A percentile compares a stretch with the other conserved stretches of the same genome.
These are phyloP conservation scores for Epinotia bilunana DNA, from an alignment of 2,888 invertebrate species.

Conservation along the genomic window DNA sequence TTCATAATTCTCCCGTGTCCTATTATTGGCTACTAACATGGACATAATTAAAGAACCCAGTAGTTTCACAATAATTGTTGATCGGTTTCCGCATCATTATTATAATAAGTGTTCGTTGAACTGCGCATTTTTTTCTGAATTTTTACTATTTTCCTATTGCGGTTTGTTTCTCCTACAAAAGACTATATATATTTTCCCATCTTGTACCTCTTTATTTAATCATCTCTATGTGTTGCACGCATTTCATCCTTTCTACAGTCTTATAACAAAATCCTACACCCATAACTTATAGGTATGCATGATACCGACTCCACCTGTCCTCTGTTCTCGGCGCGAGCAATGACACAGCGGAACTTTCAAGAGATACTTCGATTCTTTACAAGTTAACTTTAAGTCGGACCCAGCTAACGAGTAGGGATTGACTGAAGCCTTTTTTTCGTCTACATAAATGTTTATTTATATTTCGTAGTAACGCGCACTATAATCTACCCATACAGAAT, in stretches of 20 bases:
- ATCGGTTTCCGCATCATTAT: neutral
- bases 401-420: constrained; percentile 79
- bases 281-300: constrained; percentile 1
- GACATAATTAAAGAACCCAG: neutral
- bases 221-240: neutral
- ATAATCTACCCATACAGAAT: constrained; percentile 20
- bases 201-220: neutral
- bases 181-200: neutral
- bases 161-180: neutral
- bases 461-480: constrained; percentile 44
- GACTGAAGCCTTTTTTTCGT: constrained; percentile 69
- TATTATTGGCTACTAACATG: neutral
- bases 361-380: constrained; percentile 81
- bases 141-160: neutral
- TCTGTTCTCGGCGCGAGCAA: constrained; percentile 68
- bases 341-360: constrained; percentile 80
- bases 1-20: neutral
- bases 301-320: constrained; percentile 51
- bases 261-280: neutral
- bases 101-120: neutral
- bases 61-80: neutral
- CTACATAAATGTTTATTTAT: constrained; percentile 64
- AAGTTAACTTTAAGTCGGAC: constrained; percentile 69
- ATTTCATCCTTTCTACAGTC: neutral
- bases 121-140: neutral